Conservation (phyloP, 2,888 invertebrate species). For the Heterodera filipjevi region DNA sequence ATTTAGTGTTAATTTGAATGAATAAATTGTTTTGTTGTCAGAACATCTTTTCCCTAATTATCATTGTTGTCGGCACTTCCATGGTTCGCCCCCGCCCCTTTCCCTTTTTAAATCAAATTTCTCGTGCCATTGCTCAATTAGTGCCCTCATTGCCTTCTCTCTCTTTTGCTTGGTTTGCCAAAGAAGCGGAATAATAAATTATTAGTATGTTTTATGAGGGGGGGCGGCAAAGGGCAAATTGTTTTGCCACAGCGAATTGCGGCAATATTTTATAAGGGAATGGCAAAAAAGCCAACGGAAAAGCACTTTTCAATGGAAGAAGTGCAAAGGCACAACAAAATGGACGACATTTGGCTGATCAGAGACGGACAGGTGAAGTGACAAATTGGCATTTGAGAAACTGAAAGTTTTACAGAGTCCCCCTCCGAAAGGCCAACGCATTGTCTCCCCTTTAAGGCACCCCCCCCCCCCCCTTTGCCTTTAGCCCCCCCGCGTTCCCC, state of each 20-base stretch:
- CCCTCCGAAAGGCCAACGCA: not conserved
- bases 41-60: too few species aligned
- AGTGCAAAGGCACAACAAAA: slow-evolving; percentile 11
- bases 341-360: slow-evolving; percentile 27
- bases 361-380: slow-evolving; percentile 15
- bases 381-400: not conserved
- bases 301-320: slow-evolving; percentile 18
- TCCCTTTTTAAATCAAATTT: not conserved
- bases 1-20: too few species aligned
- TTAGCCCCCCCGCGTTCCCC: not conserved
- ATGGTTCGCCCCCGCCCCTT: too few species aligned
- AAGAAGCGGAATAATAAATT: not conserved
- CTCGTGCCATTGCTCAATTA: slow-evolving; percentile 18
- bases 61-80: too few species aligned
- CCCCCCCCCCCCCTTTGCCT: not conserved
- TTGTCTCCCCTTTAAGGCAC: not conserved
- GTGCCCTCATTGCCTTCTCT: not conserved
- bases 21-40: too few species aligned
- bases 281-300: not conserved
- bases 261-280: not conserved
- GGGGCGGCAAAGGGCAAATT: not conserved
- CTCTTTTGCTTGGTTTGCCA: not conserved
- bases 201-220: not conserved
- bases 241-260: too few species aligned
- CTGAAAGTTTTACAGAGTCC: not conserved